Conservation (phyloP, 2,888 invertebrate genomes). For the Pheosia tremula region DNA sequence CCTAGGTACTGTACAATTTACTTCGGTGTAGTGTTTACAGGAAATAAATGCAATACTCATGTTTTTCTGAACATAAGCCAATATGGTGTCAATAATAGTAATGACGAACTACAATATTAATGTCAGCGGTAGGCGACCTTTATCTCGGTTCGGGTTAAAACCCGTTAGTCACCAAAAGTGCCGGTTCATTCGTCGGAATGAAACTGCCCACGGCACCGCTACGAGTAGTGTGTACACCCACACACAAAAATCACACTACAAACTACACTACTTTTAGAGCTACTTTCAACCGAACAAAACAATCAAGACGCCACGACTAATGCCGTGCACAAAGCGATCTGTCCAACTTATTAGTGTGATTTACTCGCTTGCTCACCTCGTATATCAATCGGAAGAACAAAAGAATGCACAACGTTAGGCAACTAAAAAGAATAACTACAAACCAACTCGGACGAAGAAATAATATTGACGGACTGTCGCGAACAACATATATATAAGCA, state of each 20-base stretch:
- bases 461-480: too few relatives aligned
- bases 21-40: neutral
- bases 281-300: conserved; percentile 39
- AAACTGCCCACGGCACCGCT: conserved; percentile 44
- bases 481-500: too few relatives aligned
- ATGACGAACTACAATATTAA: conserved; percentile 19
- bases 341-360: conserved; percentile 20
- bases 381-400: conserved; percentile 24
- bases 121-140: conserved; percentile 29
- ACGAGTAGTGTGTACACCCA: conserved; percentile 44
- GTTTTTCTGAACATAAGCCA: neutral
- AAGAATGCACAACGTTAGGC: conserved; percentile 14
- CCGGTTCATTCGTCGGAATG: conserved; percentile 24
- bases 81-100: conserved; percentile 17
- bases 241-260: conserved; percentile 36
- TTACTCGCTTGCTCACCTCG: conserved; percentile 13
- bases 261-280: conserved; percentile 33
- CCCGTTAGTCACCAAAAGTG: conserved; percentile 59
- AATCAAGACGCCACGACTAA: conserved; percentile 36
- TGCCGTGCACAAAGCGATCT: conserved; percentile 21
- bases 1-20: conserved; percentile 6
- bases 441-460: too few relatives aligned
- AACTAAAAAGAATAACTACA: conserved; percentile 9
- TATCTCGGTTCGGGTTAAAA: conserved; percentile 54
- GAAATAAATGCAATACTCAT: neutral